Conservation (phyloP, 2,888 invertebrate species). For the Myathropa florea region DNA sequence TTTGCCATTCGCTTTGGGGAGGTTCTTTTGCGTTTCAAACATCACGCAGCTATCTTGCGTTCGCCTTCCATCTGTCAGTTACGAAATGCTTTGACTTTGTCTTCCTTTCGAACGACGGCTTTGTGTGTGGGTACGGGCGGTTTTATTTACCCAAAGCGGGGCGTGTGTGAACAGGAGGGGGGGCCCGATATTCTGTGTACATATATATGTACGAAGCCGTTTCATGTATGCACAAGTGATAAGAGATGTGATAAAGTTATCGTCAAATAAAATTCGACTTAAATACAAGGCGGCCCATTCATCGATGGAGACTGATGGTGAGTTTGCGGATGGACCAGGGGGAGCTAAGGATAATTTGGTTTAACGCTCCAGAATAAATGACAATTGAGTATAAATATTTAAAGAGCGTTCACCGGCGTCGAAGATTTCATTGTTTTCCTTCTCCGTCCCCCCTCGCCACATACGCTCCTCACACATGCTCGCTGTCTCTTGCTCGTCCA, state of each 20-base stretch:
- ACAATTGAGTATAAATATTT: conserved; percentile 40
- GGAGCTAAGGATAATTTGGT: neutral
- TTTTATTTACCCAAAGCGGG: neutral
- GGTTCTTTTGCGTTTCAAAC: conserved; percentile 1
- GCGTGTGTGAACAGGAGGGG: neutral
- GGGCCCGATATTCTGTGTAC: neutral
- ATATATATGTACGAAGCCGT: neutral
- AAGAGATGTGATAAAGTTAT: conserved; percentile 9
- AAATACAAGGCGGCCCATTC: neutral
- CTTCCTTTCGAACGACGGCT: no score
- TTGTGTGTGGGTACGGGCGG: neutral
- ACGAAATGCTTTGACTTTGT: neutral
- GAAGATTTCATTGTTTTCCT: neutral
- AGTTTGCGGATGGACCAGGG: neutral
- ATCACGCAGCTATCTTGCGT: no score
- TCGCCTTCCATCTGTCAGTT: neutral
- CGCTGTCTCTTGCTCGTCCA: no score
- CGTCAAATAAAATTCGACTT: neutral
- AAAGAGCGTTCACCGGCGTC: conserved; percentile 5
- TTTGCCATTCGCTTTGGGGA: conserved; percentile 1
- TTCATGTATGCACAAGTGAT: conserved; percentile 28
- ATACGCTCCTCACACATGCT: no score
- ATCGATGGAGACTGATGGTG: neutral
- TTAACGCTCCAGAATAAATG: conserved; percentile 18
- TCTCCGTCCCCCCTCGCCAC: neutral